Evolutionary conservation across 2,888 invertebrate genomes (phyloP), one percentile per base, ranked within the genome.

Genomic region (Lasioglossum lativentre): DNA sequence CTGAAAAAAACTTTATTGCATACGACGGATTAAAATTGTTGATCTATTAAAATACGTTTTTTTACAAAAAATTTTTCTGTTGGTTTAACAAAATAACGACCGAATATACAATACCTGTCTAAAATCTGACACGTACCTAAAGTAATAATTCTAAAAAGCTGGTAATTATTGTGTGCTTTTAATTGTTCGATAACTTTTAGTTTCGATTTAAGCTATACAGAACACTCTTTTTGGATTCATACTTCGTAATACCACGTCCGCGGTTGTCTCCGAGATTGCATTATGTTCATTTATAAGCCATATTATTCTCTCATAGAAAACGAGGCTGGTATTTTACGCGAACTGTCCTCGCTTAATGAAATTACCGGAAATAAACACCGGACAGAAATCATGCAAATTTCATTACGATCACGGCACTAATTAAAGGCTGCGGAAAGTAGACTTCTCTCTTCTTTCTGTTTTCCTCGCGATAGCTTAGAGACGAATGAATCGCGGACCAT

Each of bases 371-470:
- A 30, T 16, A 56, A 72, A 59, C n/a, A 34, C 16, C 27, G 2
- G 42, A 30, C 71, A 30, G 27, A 59, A 59, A 10, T 23, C 56
- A 19, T 30, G 6, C 30, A 72, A 59, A 40, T 38, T 42, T 23
- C 27, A 45, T 74, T 74, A 78, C 74, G 38, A 45, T 38, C 56
- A 4, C 30, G 27, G 45, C 19, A 27, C 45, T 56, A 59, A 74
- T 84, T 82, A 77, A 82, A 74, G 14, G 47, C 30, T 27, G 68
- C 34, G 47, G 52, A 30, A 66, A 68, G 42, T 47, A 19, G 34
- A 27, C 16, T 45, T 42, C 3, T 8, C 40, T 23, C 34, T 66
- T 16, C 5, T 27, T 23, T 10, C 8, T 4, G 4, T 23, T 10
- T 23, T n/a, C 40, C n/a, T 14, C n/a, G 38, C 45, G 34, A 63